Evolutionary conservation across 2,113 vertebrate species (phyloP).

Genomic region (Mesitornis unicolor): DNA sequence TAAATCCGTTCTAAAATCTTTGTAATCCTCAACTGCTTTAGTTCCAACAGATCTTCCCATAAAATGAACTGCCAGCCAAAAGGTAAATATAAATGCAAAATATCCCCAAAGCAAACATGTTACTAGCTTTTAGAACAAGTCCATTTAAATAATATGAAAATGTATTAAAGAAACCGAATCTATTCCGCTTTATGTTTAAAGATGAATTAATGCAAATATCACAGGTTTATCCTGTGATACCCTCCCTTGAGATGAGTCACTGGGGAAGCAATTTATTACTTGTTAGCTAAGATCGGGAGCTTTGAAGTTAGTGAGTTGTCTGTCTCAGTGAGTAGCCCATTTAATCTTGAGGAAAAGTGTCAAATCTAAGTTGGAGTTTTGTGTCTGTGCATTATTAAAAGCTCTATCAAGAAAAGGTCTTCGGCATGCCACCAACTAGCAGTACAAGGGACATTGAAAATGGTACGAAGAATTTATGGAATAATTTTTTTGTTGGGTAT

Average conservation of each 20-base stretch:
- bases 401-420: not conserved
- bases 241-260: conserved; percentile 59
- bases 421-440: not conserved
- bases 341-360: conserved; percentile 6
- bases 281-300: conserved; percentile 57
- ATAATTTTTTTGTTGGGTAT: not conserved
- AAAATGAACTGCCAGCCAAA: not conserved
- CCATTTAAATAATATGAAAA: conserved; percentile 54
- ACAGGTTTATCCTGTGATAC: conserved; percentile 43
- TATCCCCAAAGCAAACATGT: conserved; percentile 21
- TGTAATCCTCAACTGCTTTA: not conserved
- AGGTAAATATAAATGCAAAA: conserved; percentile 41
- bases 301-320: conserved; percentile 61
- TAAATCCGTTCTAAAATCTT: conserved; percentile 19
- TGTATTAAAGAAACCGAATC: conserved; percentile 6
- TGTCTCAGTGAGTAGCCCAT: conserved; percentile 25
- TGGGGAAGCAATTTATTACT: conserved; percentile 74
- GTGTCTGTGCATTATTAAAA: conserved; percentile 17
- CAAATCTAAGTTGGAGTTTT: conserved; percentile 20
- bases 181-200: conserved; percentile 63
- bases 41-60: not conserved
- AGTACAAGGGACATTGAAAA: not conserved
- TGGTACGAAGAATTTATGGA: not conserved
- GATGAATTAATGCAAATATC: conserved; percentile 56
- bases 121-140: conserved; percentile 54